These are phyloP conservation scores for Coregonus ussuriensis DNA, from an alignment of 2,797 vertebrate genomes.

Conservation along the genomic window DNA sequence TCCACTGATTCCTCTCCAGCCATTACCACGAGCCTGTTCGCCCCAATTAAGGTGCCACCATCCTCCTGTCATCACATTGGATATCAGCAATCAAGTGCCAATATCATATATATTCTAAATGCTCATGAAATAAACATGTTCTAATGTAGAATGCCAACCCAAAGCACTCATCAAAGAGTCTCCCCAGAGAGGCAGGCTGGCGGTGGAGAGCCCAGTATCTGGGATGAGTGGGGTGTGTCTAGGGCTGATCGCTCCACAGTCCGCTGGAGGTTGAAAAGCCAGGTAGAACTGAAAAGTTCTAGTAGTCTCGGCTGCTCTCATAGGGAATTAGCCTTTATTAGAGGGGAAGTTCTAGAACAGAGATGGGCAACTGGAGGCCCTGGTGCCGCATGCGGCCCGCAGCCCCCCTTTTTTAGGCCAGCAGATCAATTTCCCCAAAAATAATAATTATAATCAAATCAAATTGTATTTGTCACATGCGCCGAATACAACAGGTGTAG, in stretches of 20 bases:
- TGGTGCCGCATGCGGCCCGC: no score
- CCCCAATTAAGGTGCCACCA: no score
- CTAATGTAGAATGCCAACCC: background rate
- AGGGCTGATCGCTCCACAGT: slow-evolving; percentile 28
- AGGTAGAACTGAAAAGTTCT: slow-evolving; percentile 38
- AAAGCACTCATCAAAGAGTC: slow-evolving; percentile 13
- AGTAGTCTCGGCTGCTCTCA: background rate
- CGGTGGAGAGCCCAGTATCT: slow-evolving; percentile 11
- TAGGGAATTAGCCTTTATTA: slow-evolving; percentile 3
- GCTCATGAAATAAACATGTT: background rate
- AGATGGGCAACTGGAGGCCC: no score
- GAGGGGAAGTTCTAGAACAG: background rate
- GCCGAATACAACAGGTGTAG: no score
- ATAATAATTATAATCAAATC: no score
- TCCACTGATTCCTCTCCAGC: no score
- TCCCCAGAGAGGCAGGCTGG: slow-evolving; percentile 15
- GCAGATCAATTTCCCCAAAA: no score
- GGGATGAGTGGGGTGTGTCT: slow-evolving; percentile 24
- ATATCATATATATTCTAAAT: background rate
- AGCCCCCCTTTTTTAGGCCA: no score
- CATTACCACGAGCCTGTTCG: no score
- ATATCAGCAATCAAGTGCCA: no score
- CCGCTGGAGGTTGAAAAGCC: slow-evolving; percentile 33
- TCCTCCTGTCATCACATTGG: no score
- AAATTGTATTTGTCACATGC: no score